These are phyloP conservation scores for Oegoconia quadripuncta DNA, from an alignment of 2,888 invertebrate genomes.

Conservation along the genomic window DNA sequence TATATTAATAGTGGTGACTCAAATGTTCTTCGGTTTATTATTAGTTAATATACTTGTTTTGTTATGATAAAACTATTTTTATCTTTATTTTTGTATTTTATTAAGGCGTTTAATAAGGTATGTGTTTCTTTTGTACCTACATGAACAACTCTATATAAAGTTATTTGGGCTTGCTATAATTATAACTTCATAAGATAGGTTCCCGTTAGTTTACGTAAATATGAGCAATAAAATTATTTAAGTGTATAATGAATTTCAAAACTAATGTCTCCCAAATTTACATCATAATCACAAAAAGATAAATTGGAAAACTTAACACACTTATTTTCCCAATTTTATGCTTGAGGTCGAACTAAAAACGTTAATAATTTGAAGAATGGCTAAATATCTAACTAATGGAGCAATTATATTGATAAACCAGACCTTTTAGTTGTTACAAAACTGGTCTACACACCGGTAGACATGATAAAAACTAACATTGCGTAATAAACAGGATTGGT, in stretches of 20 bases:
- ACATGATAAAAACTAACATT: slow-evolving; percentile 31
- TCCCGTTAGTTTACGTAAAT: too few relatives aligned
- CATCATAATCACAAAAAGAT: slow-evolving; percentile 26
- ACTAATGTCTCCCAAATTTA: slow-evolving; percentile 17
- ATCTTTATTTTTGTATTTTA: too few relatives aligned
- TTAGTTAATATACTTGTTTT: too few relatives aligned
- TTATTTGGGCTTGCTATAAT: too few relatives aligned
- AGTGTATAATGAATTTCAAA: background rate
- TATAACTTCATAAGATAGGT: too few relatives aligned
- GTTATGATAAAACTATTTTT: too few relatives aligned
- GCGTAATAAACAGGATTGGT: slow-evolving; percentile 27
- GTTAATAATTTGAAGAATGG: slow-evolving; percentile 65
- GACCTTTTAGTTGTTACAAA: slow-evolving; percentile 53
- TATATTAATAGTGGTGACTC: background rate
- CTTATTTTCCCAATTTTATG: slow-evolving; percentile 32
- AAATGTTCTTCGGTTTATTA: too few relatives aligned
- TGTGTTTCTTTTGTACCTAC: too few relatives aligned
- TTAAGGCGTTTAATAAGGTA: too few relatives aligned
- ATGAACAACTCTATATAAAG: too few relatives aligned
- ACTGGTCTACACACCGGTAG: slow-evolving; percentile 24
- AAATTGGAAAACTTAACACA: slow-evolving; percentile 46
- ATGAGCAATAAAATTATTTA: too few relatives aligned
- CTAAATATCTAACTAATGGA: slow-evolving; percentile 77
- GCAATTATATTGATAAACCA: slow-evolving; percentile 64
- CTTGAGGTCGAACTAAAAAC: slow-evolving; percentile 66